These are phyloP conservation scores for Coregonus sp. DNA, from an alignment of 2,797 vertebrate genomes.

Conservation along the genomic window DNA sequence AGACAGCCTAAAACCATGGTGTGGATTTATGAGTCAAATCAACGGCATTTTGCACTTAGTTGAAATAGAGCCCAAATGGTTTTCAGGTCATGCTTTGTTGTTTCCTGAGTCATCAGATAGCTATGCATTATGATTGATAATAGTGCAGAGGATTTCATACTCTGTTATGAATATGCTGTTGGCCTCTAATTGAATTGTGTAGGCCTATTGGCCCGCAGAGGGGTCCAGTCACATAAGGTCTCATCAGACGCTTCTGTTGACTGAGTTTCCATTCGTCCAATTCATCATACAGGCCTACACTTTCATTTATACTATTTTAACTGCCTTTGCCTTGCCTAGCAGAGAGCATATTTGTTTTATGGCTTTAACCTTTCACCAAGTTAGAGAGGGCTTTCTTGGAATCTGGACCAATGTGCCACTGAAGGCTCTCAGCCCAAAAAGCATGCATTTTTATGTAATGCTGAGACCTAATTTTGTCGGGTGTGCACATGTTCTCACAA, in stretches of 20 bases:
- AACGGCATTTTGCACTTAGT: not conserved
- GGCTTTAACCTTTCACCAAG: slow-evolving; percentile 58
- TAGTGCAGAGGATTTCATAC: not conserved
- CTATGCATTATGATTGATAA: not conserved
- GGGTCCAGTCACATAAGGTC: not conserved
- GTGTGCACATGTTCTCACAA: slow-evolving; percentile 46
- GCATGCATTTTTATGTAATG: slow-evolving; percentile 14
- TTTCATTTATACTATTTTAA: not conserved
- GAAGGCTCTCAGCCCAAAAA: slow-evolving; percentile 16
- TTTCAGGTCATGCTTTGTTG: not conserved
- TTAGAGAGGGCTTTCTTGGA: slow-evolving; percentile 48
- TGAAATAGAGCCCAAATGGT: not conserved
- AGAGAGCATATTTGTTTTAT: not conserved
- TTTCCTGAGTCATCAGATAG: slow-evolving; percentile 1
- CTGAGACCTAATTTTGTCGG: slow-evolving; percentile 19
- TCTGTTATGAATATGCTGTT: not conserved
- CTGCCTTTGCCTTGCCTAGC: not conserved
- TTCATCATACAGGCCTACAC: not conserved
- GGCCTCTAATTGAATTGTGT: not conserved
- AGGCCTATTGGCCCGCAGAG: not conserved
- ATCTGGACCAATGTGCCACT: slow-evolving; percentile 25
- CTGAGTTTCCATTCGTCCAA: not conserved
- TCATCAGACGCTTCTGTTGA: not conserved
- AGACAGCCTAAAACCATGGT: not conserved
- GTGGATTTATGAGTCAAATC: not conserved